Evolutionary conservation across 2,797 vertebrate genomes (phyloP).

Genomic region (Premnoplex brunnescens): DNA sequence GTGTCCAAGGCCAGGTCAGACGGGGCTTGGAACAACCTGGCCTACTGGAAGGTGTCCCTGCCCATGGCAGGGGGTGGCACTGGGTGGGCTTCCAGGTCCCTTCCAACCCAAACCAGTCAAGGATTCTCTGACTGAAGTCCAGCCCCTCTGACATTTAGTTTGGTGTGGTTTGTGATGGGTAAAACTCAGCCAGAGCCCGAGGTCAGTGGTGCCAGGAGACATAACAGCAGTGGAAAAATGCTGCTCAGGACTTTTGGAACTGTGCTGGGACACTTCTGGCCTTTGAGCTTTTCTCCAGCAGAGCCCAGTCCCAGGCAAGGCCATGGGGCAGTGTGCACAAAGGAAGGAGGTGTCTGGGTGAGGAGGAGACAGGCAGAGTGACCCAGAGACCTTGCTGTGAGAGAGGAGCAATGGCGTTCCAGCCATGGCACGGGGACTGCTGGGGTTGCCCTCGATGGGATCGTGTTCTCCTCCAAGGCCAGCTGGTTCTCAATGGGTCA

Average conservation of each 20-base stretch:
- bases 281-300: background rate
- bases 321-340: rapidly evolving
- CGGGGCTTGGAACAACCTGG: background rate
- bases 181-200: too few species aligned
- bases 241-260: background rate
- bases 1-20: background rate
- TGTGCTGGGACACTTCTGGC: background rate
- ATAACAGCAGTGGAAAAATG: background rate
- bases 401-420: too few species aligned
- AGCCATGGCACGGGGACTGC: too few species aligned
- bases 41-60: rapidly evolving
- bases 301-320: background rate
- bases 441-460: too few species aligned
- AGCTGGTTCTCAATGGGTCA: too few species aligned
- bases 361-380: background rate
- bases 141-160: background rate
- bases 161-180: background rate
- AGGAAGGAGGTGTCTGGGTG: rapidly evolving
- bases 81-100: rapidly evolving
- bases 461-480: too few species aligned
- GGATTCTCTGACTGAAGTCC: background rate
- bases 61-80: background rate
- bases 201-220: background rate
- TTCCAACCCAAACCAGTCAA: background rate
- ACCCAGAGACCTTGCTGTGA: background rate